These are phyloP conservation scores for Cyanoramphus novaezelandiae DNA, from an alignment of 2,113 vertebrate genomes.

Conservation along the genomic window DNA sequence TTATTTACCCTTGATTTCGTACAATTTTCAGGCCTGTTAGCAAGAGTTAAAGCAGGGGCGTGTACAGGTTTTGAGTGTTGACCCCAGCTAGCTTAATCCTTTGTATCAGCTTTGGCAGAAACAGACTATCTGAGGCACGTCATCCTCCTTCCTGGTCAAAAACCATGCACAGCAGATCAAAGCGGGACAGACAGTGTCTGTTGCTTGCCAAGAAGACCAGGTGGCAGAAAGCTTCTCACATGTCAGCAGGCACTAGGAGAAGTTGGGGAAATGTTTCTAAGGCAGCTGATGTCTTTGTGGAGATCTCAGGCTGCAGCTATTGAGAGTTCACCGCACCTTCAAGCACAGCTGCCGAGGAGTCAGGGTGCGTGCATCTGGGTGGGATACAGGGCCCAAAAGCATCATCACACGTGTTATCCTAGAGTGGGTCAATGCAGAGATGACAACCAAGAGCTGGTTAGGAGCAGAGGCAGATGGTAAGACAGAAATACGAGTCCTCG, in stretches of 20 bases:
- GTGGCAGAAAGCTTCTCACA: slow-evolving; percentile 55
- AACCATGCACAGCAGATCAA: not conserved
- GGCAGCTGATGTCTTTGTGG: not conserved
- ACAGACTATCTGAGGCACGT: not conserved
- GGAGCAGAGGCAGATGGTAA: not conserved
- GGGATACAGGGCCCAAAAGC: not conserved
- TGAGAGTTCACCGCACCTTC: not conserved
- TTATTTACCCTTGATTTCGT: not conserved
- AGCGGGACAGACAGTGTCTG: not conserved
- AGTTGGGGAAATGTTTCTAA: not conserved
- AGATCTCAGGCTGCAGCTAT: slow-evolving; percentile 1
- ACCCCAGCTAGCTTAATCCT: not conserved
- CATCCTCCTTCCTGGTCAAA: not conserved
- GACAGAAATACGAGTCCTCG: not conserved
- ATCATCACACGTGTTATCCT: rapidly evolving
- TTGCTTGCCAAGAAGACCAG: slow-evolving; percentile 50
- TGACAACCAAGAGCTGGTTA: not conserved
- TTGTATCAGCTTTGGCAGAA: slow-evolving; percentile 13
- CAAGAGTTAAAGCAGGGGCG: not conserved
- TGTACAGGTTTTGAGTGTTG: not conserved
- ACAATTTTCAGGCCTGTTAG: not conserved
- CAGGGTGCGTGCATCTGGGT: not conserved
- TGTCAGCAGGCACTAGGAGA: slow-evolving; percentile 43
- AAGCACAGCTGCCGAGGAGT: not conserved
- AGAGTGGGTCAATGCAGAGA: not conserved